Evolutionary conservation across 2,113 vertebrate genomes (phyloP), one percentile per base, ranked within the genome.

Genomic region (Ascaphus truei): DNA sequence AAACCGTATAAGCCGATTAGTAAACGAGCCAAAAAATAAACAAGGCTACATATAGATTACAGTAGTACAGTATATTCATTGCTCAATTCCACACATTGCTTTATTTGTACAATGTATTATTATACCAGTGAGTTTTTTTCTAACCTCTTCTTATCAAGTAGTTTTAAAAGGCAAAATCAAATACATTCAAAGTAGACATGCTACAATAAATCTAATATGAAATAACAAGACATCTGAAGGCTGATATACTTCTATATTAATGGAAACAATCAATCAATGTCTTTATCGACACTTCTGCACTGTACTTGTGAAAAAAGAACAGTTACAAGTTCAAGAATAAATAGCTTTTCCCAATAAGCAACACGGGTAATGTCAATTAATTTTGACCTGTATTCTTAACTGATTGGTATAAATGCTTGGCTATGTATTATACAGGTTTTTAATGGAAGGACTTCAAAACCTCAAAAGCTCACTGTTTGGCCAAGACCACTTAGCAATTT

Each of bases 251-350:
- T 71, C 67, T 71, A 48, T 20, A 61, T 71, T 71, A 71, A 71
- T 71, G 67, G 67, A 71, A 61, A 52, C 59, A 56, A 71, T 71
- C 67, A 71, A 61, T 71, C 67, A 71, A 71, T 61, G 67, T 71
- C 67, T 41, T 52, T 52, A 52, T 45, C 47, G 60, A 71, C 50
- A 52, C 56, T 61, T 16, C 45, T 30, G 31, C 52, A 41, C 67
- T 71, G 56, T 71, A 71, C 25, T 52, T 61, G 45, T 61, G 57
- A 61, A 60, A 61, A 16, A 59, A 20, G 52, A 61, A 22, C 33
- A 61, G 47, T 52, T 39, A 51, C 45, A 41, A 39, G 45, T 51
- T 59, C 43, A 48, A 23, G 43, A 59, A 48, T 48, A 37, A 27
- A 20, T 11, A 23, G 15, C 45, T 52, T 18, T 52, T 71, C 23